Conservation (phyloP, 2,888 invertebrate genomes). For the Blera fallax region DNA sequence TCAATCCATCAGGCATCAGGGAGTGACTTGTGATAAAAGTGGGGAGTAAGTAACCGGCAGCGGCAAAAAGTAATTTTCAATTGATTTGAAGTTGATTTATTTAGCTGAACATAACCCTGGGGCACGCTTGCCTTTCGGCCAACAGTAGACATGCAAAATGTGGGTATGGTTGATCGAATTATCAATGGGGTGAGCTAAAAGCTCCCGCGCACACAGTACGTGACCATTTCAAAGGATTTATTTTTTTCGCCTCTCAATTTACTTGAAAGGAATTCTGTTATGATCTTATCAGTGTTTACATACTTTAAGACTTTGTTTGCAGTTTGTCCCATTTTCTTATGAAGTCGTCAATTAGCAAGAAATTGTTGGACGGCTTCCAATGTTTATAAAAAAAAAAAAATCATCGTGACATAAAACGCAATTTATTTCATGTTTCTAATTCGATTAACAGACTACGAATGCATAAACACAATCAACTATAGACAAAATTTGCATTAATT, state of each 20-base stretch:
- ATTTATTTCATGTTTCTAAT: not conserved
- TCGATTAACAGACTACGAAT: not conserved
- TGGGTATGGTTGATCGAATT: constrained; percentile 51
- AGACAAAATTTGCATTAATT: constrained; percentile 5
- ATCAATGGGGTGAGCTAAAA: constrained; percentile 28
- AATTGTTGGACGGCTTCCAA: not conserved
- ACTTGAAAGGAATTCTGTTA: constrained; percentile 26
- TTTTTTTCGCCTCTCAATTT: not conserved
- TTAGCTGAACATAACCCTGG: constrained; percentile 4
- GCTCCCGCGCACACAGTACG: constrained; percentile 38
- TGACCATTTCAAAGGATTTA: constrained; percentile 47
- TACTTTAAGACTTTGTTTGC: not conserved
- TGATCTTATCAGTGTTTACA: constrained; percentile 32
- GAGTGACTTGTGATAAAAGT: constrained; percentile 48
- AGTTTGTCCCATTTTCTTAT: constrained; percentile 1
- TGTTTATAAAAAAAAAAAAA: not conserved
- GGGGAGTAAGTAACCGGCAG: constrained; percentile 8
- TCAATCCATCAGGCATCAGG: constrained; percentile 29
- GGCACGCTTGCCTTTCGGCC: constrained; percentile 6
- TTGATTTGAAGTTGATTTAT: constrained; percentile 49
- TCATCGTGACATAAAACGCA: not conserved
- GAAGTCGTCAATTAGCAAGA: not conserved
- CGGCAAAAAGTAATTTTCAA: not conserved
- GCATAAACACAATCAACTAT: not conserved
- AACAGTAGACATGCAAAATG: constrained; percentile 40